Percentiles rank a stretch among this genome's conserved stretches.
Conservation (phyloP, 1,140 invertebrate genomes). For the Drosophila baimaii region DNA sequence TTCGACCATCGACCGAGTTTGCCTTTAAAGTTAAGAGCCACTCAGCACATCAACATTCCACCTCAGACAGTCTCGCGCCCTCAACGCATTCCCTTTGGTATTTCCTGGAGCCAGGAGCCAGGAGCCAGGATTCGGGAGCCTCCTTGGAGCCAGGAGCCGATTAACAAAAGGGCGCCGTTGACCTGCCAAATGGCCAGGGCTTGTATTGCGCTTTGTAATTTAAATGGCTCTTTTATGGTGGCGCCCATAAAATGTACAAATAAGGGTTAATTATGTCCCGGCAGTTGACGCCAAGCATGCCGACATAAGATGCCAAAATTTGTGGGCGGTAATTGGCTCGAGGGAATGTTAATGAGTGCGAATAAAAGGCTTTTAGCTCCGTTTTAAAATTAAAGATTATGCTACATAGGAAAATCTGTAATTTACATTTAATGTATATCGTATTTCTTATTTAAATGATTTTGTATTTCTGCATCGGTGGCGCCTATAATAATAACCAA, state of each 20-base stretch:
- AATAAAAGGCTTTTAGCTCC: not conserved
- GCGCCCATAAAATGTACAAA: conserved; percentile 75
- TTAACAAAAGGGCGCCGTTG: conserved; percentile 61
- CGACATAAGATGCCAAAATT: conserved; percentile 67
- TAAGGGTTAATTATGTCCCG: conserved; percentile 78
- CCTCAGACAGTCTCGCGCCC: conserved; percentile 35
- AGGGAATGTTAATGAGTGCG: conserved; percentile 61
- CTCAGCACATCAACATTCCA: conserved; percentile 44
- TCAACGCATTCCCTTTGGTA: conserved; percentile 22
- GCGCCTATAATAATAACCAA: not conserved
- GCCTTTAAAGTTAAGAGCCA: conserved; percentile 50
- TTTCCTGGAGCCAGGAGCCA: not conserved
- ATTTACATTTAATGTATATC: not conserved
- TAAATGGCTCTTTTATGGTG: conserved; percentile 77
- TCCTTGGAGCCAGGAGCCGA: conserved; percentile 15
- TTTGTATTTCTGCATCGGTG: not conserved
- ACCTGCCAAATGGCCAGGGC: conserved; percentile 49
- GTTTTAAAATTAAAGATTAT: conserved; percentile 3
- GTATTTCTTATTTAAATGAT: not conserved
- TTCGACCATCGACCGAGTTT: conserved; percentile 22
- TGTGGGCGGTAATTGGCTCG: conserved; percentile 58
- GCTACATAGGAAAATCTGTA: not conserved
- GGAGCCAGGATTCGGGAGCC: not conserved
- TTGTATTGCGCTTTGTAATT: conserved; percentile 60
- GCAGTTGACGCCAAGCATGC: conserved; percentile 53